Evolutionary conservation across 1,140 invertebrate species (phyloP).

Genomic region (Hylaeus anthracinus): DNA sequence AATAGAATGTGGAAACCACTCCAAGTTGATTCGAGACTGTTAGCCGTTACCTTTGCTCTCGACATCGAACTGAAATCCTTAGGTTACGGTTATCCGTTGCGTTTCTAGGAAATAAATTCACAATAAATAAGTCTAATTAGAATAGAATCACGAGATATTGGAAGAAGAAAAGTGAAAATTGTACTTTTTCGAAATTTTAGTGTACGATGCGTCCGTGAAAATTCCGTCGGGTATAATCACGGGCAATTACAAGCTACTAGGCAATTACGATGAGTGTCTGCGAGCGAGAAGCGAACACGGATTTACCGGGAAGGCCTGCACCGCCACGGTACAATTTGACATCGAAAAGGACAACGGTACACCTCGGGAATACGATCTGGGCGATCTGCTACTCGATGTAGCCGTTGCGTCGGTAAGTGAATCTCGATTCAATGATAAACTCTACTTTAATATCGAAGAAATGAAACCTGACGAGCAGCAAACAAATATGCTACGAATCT

Average conservation of each 20-base stretch:
- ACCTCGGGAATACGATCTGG: constrained; percentile 51
- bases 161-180: constrained; percentile 10
- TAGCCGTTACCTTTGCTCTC: neutral
- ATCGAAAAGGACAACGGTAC: constrained; percentile 46
- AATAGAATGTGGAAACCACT: too few relatives aligned
- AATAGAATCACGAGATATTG: neutral
- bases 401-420: constrained; percentile 70
- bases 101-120: too few relatives aligned
- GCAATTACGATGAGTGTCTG: constrained; percentile 81
- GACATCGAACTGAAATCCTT: too few relatives aligned
- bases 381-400: constrained; percentile 63
- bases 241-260: constrained; percentile 79
- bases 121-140: neutral
- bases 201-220: constrained; percentile 80
- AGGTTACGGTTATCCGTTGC: neutral
- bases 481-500: too few relatives aligned
- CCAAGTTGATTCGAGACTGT: neutral
- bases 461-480: too few relatives aligned
- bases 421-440: neutral
- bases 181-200: constrained; percentile 67
- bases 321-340: constrained; percentile 64
- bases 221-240: constrained; percentile 76
- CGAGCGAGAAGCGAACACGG: constrained; percentile 62
- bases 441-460: too few relatives aligned
- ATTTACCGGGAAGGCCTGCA: constrained; percentile 72